Conservation (phyloP, 53 echinoderm and acorn worm species). For the Mesocentrotus franciscanus region DNA sequence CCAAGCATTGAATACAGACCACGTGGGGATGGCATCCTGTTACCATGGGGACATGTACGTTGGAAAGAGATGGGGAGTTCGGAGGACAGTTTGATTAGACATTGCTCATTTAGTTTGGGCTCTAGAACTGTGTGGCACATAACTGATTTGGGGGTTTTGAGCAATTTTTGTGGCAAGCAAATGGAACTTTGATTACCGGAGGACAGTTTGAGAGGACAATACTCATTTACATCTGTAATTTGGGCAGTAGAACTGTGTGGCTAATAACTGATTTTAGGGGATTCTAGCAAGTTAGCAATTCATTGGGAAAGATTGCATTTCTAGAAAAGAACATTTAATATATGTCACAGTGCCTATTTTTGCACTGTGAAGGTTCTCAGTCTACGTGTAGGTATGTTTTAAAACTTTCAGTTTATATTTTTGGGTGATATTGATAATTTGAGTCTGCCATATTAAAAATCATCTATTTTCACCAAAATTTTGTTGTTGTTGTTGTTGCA, state of each 20-base stretch:
- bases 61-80: neutral
- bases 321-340: neutral
- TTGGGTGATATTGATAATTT: too few species aligned
- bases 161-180: too few species aligned
- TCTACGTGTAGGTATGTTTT: too few species aligned
- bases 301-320: neutral
- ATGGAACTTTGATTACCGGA: too few species aligned
- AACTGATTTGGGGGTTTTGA: neutral
- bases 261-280: too few species aligned
- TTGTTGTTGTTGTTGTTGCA: too few species aligned
- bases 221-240: neutral
- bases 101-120: neutral
- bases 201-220: neutral
- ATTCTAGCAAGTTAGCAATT: neutral
- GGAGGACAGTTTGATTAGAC: neutral
- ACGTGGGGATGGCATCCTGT: constrained; percentile 27
- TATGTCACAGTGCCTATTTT: neutral
- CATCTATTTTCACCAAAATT: too few species aligned
- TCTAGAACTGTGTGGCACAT: neutral
- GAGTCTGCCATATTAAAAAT: too few species aligned
- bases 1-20: neutral
- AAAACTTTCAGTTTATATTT: too few species aligned
- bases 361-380: too few species aligned
- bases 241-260: too few species aligned
- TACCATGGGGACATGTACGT: constrained; percentile 1